Evolutionary conservation across 2,888 invertebrate genomes (phyloP).

Genomic region (Ypsolopha scabrella): DNA sequence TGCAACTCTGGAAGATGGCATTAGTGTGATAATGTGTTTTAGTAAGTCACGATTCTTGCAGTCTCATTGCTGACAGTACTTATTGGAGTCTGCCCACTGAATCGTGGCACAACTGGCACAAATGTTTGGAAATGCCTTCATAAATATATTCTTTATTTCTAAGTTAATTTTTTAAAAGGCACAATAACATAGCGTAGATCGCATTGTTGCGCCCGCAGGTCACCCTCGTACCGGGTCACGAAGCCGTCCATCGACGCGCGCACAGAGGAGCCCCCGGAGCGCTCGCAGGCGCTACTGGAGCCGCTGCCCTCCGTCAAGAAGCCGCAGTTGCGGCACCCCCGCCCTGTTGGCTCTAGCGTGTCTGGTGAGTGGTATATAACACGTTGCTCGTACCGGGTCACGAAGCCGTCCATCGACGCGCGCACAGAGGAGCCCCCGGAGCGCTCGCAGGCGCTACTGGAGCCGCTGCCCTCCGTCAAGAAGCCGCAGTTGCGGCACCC

Average conservation of each 20-base stretch:
- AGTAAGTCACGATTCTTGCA: too few species aligned
- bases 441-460: slow-evolving; percentile 26
- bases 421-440: slow-evolving; percentile 27
- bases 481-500: slow-evolving; percentile 62
- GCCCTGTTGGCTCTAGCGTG: slow-evolving; percentile 70
- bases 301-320: slow-evolving; percentile 35
- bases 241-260: slow-evolving; percentile 59
- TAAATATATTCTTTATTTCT: neutral
- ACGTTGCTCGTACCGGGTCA: slow-evolving; percentile 47
- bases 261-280: slow-evolving; percentile 24
- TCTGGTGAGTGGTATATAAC: slow-evolving; percentile 48
- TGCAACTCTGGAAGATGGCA: too few species aligned
- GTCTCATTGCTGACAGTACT: too few species aligned
- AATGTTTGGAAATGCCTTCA: too few species aligned
- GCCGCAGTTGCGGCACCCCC: slow-evolving; percentile 63
- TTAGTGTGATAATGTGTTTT: too few species aligned
- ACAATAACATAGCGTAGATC: slow-evolving; percentile 27
- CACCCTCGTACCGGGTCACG: slow-evolving; percentile 73
- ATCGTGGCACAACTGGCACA: too few species aligned
- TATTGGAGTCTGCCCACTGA: too few species aligned
- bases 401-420: slow-evolving; percentile 59
- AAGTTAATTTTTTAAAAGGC: neutral
- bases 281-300: slow-evolving; percentile 30
- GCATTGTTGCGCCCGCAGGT: slow-evolving; percentile 65
- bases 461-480: slow-evolving; percentile 37